Conservation (phyloP, 2,113 vertebrate species). For the Fulmarus glacialis region DNA sequence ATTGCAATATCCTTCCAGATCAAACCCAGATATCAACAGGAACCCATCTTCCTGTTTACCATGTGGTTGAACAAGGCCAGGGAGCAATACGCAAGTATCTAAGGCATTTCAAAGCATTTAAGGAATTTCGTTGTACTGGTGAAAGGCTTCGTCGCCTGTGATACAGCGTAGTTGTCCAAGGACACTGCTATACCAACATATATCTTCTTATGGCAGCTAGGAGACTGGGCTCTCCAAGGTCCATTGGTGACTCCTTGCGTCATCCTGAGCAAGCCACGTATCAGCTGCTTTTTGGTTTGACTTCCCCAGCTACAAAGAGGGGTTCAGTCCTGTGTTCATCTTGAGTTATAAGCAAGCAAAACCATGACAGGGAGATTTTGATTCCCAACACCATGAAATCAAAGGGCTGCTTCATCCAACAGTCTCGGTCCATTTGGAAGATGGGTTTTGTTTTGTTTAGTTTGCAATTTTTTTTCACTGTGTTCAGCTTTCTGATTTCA, state of each 20-base stretch:
- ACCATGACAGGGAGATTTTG: background rate
- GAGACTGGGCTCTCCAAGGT: background rate
- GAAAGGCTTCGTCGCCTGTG: background rate
- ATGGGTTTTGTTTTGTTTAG: background rate
- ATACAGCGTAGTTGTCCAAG: fast-evolving
- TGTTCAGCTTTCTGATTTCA: background rate
- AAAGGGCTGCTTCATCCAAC: background rate
- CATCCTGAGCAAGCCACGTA: background rate
- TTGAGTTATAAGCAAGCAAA: background rate
- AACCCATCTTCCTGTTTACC: background rate
- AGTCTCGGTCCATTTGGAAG: background rate
- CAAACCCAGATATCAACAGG: background rate
- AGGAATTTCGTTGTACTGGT: background rate
- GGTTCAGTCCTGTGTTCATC: background rate
- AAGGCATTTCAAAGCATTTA: background rate
- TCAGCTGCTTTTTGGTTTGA: background rate
- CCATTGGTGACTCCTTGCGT: background rate
- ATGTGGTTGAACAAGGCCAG: background rate
- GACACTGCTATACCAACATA: background rate
- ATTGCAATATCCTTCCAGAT: background rate
- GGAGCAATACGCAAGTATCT: background rate
- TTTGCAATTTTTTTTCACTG: background rate
- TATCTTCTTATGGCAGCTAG: background rate
- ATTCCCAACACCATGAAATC: background rate
- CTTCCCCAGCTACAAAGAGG: background rate